Conservation (phyloP, 2,113 vertebrate species). For the Tretioscincus oriximinensis region DNA sequence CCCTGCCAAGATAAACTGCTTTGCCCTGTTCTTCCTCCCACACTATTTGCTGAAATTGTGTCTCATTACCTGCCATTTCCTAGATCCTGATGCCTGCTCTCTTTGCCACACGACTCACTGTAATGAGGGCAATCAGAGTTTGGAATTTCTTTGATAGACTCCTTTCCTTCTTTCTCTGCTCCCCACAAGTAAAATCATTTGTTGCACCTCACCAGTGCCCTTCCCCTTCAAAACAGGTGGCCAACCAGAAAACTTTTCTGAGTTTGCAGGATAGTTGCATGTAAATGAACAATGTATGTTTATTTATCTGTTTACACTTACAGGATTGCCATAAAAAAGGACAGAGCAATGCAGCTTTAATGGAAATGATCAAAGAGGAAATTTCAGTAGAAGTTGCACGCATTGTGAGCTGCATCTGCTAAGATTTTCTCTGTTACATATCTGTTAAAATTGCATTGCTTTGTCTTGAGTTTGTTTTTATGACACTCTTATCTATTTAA, state of each 20-base stretch:
- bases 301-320: too few relatives aligned
- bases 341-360: too few relatives aligned
- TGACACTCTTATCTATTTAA: too few relatives aligned
- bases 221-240: background rate
- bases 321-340: too few relatives aligned
- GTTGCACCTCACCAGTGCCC: background rate
- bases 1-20: background rate
- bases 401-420: too few relatives aligned
- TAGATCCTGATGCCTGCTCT: background rate
- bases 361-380: too few relatives aligned
- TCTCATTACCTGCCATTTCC: background rate
- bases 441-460: too few relatives aligned
- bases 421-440: too few relatives aligned
- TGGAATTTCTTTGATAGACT: too few relatives aligned
- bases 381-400: too few relatives aligned
- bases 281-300: too few relatives aligned
- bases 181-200: background rate
- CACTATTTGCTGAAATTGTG: background rate
- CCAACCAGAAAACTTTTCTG: background rate
- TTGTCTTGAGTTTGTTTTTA: too few relatives aligned
- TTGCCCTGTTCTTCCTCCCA: background rate
- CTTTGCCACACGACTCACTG: background rate
- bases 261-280: background rate
- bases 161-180: background rate
- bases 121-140: background rate